phyloP scores from a whole-genome alignment of 2,888 invertebrate genomes.

The Eristalis intricaria region DNA sequence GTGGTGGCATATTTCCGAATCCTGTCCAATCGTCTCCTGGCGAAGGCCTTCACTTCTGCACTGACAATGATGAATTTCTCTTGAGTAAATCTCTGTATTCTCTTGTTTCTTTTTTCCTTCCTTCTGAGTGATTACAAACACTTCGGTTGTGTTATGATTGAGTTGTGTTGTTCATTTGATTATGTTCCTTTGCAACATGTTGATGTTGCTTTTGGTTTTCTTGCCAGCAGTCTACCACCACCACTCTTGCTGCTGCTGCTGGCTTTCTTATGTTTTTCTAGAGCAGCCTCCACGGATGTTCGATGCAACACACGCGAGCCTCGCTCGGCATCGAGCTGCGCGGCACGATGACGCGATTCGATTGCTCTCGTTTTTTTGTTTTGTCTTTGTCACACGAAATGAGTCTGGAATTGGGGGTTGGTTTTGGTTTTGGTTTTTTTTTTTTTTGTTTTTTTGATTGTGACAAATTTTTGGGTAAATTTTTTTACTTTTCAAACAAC shows the following conservation, averaged over 20 bases:
- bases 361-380: too few species aligned
- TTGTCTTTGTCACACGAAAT: not conserved
- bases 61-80: too few species aligned
- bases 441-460: not conserved
- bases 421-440: too few species aligned
- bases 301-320: too few species aligned
- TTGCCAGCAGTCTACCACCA: not conserved
- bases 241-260: not conserved
- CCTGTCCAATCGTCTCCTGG: not conserved
- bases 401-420: conserved; percentile 36
- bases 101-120: not conserved
- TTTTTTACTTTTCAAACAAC: conserved; percentile 7
- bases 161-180: not conserved
- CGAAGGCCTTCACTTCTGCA: too few species aligned
- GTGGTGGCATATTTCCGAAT: conserved; percentile 79
- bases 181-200: conserved; percentile 39
- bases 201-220: conserved; percentile 15
- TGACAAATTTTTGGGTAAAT: not conserved
- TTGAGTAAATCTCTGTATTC: not conserved
- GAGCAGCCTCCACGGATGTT: not conserved
- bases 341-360: too few species aligned
- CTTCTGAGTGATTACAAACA: not conserved
- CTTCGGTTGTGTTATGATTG: conserved; percentile 2
- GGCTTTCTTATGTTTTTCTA: not conserved
- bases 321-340: too few species aligned